Base-by-base conservation (phyloP, 2,113 vertebrate genomes). In the Hypomesus transpacificus region DNA sequence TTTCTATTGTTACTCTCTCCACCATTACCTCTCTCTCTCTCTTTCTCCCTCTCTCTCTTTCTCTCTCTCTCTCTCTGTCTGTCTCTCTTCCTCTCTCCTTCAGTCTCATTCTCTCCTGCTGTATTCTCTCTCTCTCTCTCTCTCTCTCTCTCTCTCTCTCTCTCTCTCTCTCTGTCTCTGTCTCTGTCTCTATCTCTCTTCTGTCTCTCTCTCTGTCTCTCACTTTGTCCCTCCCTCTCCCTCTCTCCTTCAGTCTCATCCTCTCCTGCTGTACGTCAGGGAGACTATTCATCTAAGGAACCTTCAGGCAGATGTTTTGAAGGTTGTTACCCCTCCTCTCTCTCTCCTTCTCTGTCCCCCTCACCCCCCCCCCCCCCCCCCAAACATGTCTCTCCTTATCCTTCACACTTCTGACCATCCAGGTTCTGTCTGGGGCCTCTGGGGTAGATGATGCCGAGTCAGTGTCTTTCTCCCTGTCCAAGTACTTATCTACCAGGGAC, bases 301-400 rank as follows among this genome's bases (percentile, higher is more conserved):
- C 14, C 73, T 68, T 81, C 73, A 83, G 83, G 84, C 69, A 75
- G 75, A 67, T 70, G 65, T 80, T 80, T 60, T 66, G 39, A 79
- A 46, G 69, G 34, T 70, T 76, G 17, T 78, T 83, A 67, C 54
- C 18, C 54, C 54, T 56, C 17, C 54, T 20, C 17, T 11, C 18
- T n/a, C 54, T 56, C 54, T 20, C n/a, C 54, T 20, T 56, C 54
- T 11, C 54, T 20, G 16, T 56, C 54, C n/a, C 54, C 11, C 13
- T 4, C 53, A 6, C 1, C 0, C 53, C 9, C 54, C 54, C 53
- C 17, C 54, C n/a, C 54, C 3, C n/a, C 54, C 3, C 54, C 54
- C 16, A 7, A 7, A 17, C 54, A 17, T 56, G 16, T 20, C n/a
- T 20, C 17, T 20, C 54, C 54, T 56, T 20, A 17, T n/a, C 54